Conservation (phyloP, 2,888 invertebrate genomes). For the Rugalucina vietnamica region DNA sequence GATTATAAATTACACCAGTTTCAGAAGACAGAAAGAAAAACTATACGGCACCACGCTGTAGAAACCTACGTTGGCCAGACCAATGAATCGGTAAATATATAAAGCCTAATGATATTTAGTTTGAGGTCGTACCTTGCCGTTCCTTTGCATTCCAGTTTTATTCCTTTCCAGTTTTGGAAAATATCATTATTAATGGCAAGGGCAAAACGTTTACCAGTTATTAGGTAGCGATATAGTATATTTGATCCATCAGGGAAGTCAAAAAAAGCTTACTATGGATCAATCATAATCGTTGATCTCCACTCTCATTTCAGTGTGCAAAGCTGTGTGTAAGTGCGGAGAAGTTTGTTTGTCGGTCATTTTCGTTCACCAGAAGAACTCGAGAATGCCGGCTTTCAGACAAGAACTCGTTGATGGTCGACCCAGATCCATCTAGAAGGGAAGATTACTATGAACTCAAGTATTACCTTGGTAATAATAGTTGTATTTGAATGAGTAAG, state of each 20-base stretch:
- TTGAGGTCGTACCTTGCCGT: background rate
- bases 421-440: slow-evolving; percentile 72
- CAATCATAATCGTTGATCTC: no score
- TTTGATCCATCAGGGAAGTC: no score
- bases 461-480: slow-evolving; percentile 85
- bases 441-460: slow-evolving; percentile 84
- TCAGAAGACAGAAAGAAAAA: slow-evolving; percentile 2
- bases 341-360: slow-evolving; percentile 87
- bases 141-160: no score
- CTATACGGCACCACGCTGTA: slow-evolving; percentile 26
- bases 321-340: slow-evolving; percentile 85
- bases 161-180: no score
- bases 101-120: background rate
- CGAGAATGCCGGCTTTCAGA: slow-evolving; percentile 86
- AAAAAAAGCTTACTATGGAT: no score
- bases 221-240: no score
- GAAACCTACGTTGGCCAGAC: slow-evolving; percentile 36
- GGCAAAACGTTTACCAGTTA: no score
- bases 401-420: slow-evolving; percentile 85
- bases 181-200: no score
- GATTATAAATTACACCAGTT: slow-evolving; percentile 48
- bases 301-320: slow-evolving; percentile 86
- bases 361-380: slow-evolving; percentile 86
- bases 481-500: no score
- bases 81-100: slow-evolving; percentile 32